These are phyloP conservation scores for Liposcelis brunnea DNA, from an alignment of 2,888 invertebrate genomes.

Conservation along the genomic window DNA sequence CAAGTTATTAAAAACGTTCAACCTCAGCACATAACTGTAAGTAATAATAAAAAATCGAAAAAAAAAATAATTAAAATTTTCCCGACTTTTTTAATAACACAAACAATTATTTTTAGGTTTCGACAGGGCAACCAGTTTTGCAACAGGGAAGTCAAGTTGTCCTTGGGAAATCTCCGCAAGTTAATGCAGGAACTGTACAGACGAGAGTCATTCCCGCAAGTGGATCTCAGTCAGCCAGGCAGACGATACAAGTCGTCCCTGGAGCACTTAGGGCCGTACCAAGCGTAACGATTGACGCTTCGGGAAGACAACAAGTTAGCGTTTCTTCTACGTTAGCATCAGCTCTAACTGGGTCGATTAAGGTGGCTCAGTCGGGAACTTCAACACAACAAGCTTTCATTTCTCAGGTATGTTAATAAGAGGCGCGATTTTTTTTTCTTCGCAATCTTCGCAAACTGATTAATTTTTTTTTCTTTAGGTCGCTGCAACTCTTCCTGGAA, in stretches of 20 bases:
- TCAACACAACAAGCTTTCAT: slow-evolving; percentile 32
- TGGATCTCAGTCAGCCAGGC: slow-evolving; percentile 33
- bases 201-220: slow-evolving; percentile 49
- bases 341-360: slow-evolving; percentile 29
- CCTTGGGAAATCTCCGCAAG: slow-evolving; percentile 18
- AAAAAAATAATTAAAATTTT: too few relatives aligned
- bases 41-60: too few relatives aligned
- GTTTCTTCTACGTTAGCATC: slow-evolving; percentile 28
- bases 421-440: background rate
- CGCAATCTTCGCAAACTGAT: background rate
- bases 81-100: too few relatives aligned
- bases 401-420: slow-evolving; percentile 25
- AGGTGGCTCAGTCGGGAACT: slow-evolving; percentile 26
- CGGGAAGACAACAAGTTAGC: slow-evolving; percentile 32
- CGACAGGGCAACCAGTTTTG: slow-evolving; percentile 17
- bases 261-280: slow-evolving; percentile 16
- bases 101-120: slow-evolving; percentile 22
- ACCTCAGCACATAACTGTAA: slow-evolving; percentile 27
- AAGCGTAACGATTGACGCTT: slow-evolving; percentile 22
- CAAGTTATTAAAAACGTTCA: slow-evolving; percentile 50
- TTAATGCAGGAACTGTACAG: slow-evolving; percentile 26
- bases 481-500: slow-evolving; percentile 30
- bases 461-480: slow-evolving; percentile 21
- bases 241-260: slow-evolving; percentile 35
- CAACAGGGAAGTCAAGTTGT: slow-evolving; percentile 20